phyloP scores from a whole-genome alignment of 1,140 invertebrate genomes.

The Patella vulgata region DNA sequence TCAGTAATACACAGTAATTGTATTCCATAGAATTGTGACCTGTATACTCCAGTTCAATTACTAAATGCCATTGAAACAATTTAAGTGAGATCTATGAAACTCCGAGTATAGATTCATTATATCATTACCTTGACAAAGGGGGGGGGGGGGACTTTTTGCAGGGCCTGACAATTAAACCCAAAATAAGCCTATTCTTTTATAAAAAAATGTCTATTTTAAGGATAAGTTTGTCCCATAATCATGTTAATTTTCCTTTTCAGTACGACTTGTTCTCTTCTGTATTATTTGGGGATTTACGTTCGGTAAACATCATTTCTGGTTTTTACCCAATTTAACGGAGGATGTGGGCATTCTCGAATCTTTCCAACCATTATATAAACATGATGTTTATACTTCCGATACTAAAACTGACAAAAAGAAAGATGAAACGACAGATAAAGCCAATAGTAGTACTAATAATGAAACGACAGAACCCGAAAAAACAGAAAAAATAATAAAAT shows the following conservation, averaged over 20 bases:
- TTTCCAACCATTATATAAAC: constrained; percentile 94
- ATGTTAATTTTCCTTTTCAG: constrained; percentile 62
- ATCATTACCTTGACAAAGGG: no score
- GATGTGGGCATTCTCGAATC: constrained; percentile 99
- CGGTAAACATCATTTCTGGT: constrained; percentile 94
- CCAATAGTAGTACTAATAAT: constrained; percentile 79
- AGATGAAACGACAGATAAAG: constrained; percentile 72
- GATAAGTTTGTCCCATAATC: no score
- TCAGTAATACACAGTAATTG: no score
- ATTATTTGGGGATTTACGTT: constrained; percentile 89
- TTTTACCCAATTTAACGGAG: constrained; percentile 97
- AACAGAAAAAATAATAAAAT: constrained; percentile 44
- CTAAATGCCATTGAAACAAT: no score
- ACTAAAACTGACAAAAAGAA: constrained; percentile 76
- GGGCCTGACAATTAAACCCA: no score
- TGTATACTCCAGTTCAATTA: no score
- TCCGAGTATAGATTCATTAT: no score
- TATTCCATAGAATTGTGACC: no score
- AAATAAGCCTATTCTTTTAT: no score
- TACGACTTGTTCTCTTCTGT: constrained; percentile 91
- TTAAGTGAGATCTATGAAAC: no score
- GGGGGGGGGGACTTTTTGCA: no score
- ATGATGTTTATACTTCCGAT: constrained; percentile 43
- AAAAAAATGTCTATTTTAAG: no score
- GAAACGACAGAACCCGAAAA: constrained; percentile 69